A percentile compares a stretch with the other conserved stretches of the same genome.
These are phyloP conservation scores for Ganaspis sp. DNA, from an alignment of 1,140 invertebrate genomes.

Conservation along the genomic window DNA sequence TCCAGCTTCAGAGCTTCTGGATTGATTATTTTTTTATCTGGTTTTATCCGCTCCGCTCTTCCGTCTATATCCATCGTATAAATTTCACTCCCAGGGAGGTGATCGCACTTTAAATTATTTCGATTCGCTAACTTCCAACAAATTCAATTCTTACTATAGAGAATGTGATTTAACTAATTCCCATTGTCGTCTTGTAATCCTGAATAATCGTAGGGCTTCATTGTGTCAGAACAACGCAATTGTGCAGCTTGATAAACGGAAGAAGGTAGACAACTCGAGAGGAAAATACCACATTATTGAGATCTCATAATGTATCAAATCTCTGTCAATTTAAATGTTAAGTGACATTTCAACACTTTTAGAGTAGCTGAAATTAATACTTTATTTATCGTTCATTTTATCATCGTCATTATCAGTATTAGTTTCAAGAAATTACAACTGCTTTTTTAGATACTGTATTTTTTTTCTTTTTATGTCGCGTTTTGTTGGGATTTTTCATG, in stretches of 20 bases:
- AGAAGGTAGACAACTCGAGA: not conserved
- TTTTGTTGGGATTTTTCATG: constrained; percentile 12
- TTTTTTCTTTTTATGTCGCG: not conserved
- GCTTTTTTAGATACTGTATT: not conserved
- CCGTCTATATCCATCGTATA: constrained; percentile 3
- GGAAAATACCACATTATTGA: not conserved
- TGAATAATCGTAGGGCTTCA: constrained; percentile 22
- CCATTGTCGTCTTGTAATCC: constrained; percentile 29
- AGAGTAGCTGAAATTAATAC: too few relatives aligned
- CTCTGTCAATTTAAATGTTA: too few relatives aligned
- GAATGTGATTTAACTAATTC: constrained; percentile 19
- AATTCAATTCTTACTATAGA: constrained; percentile 18
- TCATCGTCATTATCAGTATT: too few relatives aligned
- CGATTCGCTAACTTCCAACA: constrained; percentile 18
- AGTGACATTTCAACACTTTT: too few relatives aligned
- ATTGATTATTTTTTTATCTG: constrained; percentile 24
- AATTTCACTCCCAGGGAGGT: constrained; percentile 3
- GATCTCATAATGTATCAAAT: too few relatives aligned
- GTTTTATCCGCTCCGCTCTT: not conserved
- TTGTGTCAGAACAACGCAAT: constrained; percentile 18
- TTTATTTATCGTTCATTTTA: too few relatives aligned
- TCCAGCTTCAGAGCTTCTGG: constrained; percentile 7
- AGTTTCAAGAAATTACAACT: too few relatives aligned
- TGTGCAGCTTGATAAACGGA: not conserved
- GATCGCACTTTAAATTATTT: constrained; percentile 25